Conservation (phyloP, 2,888 invertebrate genomes). For the Brachylomia viminalis region DNA sequence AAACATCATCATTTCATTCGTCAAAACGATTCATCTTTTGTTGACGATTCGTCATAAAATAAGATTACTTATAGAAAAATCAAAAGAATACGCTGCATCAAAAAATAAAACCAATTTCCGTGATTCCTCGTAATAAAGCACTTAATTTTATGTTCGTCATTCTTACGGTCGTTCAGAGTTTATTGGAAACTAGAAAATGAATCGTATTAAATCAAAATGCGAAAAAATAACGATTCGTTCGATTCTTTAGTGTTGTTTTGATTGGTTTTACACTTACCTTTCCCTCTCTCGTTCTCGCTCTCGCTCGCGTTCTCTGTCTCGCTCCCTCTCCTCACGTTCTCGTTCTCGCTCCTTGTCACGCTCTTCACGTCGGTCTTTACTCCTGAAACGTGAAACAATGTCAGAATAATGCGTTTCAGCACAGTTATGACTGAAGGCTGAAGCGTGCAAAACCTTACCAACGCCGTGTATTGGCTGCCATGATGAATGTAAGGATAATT, state of each 20-base stretch:
- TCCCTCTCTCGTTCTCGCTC: constrained; percentile 84
- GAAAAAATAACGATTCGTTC: not conserved
- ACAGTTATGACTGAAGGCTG: not conserved
- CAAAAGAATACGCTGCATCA: no score
- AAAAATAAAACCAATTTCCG: no score
- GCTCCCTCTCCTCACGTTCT: constrained; percentile 76
- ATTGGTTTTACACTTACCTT: constrained; percentile 34
- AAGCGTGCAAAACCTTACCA: not conserved
- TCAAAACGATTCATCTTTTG: not conserved
- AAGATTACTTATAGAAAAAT: not conserved
- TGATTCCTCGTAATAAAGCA: no score
- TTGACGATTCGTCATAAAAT: not conserved
- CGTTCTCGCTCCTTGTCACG: constrained; percentile 81
- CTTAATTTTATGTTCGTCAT: not conserved
- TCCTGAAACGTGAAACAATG: constrained; percentile 48
- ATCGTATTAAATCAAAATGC: not conserved
- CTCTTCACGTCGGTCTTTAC: constrained; percentile 72
- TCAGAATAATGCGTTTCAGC: not conserved
- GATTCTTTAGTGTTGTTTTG: not conserved
- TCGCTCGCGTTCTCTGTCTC: constrained; percentile 77
- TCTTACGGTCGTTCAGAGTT: not conserved
- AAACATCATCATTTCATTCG: not conserved
- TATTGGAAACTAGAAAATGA: no score
- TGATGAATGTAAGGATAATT: not conserved
- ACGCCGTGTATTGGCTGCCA: not conserved